Evolutionary conservation across 2,797 vertebrate genomes (phyloP).

Genomic region (Phylloscopus collybita): DNA sequence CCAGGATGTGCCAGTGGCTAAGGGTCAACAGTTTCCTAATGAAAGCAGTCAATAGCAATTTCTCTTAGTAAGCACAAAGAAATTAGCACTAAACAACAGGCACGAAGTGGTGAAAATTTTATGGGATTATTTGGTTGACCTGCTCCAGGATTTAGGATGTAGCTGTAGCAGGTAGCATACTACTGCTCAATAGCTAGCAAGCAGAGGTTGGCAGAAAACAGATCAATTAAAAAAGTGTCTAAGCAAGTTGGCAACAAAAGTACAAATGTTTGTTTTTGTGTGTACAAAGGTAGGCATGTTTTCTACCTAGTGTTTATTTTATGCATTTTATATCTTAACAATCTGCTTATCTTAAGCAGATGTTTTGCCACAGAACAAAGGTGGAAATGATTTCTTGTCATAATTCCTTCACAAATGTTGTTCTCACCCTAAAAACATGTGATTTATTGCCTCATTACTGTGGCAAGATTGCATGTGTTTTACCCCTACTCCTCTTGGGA

Average conservation of each 20-base stretch:
- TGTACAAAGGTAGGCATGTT: background rate
- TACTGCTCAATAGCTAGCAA: constrained; percentile 31
- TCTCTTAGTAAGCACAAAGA: constrained; percentile 79
- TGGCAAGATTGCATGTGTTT: background rate
- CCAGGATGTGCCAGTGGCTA: constrained; percentile 75
- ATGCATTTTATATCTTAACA: constrained; percentile 11
- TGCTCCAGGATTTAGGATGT: constrained; percentile 51
- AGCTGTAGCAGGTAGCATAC: constrained; percentile 13
- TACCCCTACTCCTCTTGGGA: background rate
- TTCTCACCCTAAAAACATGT: background rate
- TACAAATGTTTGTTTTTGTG: constrained; percentile 11
- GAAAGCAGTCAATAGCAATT: constrained; percentile 87
- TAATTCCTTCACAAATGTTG: background rate
- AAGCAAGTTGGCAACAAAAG: background rate
- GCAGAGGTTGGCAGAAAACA: background rate
- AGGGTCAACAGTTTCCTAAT: constrained; percentile 85
- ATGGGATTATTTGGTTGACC: constrained; percentile 44
- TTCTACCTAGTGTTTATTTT: background rate
- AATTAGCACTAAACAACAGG: constrained; percentile 78
- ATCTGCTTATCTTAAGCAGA: background rate
- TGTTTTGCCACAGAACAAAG: constrained; percentile 11
- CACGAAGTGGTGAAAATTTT: constrained; percentile 42
- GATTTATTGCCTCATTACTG: background rate
- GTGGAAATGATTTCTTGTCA: constrained; percentile 2
- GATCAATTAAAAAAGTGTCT: background rate